phyloP scores from a whole-genome alignment of 2,797 vertebrate genomes.

The Mormyrops attenuatus region DNA sequence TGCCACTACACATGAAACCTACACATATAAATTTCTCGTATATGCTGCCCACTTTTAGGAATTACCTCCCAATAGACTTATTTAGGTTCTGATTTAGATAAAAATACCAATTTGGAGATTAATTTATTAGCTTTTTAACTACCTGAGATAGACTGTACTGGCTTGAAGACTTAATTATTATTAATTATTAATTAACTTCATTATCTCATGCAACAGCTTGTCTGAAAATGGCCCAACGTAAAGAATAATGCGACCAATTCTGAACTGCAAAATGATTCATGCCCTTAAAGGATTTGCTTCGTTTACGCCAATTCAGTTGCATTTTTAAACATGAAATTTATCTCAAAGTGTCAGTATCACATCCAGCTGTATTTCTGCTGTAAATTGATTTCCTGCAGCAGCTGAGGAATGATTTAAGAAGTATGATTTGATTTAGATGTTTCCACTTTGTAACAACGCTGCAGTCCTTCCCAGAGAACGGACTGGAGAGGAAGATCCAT shows the following conservation, averaged over 20 bases:
- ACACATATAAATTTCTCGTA: neutral
- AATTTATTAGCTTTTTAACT: neutral
- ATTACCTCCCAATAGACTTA: neutral
- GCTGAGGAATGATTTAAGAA: conserved; percentile 1
- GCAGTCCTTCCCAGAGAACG: neutral
- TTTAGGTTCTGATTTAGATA: neutral
- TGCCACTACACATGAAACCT: neutral
- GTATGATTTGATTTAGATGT: conserved; percentile 1
- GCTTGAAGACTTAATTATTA: neutral
- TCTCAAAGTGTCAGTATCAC: neutral
- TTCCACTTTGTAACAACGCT: neutral
- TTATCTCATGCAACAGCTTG: neutral
- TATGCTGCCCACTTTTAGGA: neutral
- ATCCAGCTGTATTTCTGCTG: neutral
- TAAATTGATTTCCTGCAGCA: neutral
- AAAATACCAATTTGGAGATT: neutral
- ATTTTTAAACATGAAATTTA: neutral
- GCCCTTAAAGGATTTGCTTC: neutral
- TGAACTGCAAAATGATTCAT: neutral
- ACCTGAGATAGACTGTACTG: neutral
- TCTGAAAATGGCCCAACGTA: neutral
- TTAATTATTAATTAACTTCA: neutral
- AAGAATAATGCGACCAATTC: neutral
- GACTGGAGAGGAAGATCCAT: neutral
- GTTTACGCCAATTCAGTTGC: neutral